phyloP scores from a whole-genome alignment of 2,113 vertebrate genomes.

The Heterochromis multidens region DNA sequence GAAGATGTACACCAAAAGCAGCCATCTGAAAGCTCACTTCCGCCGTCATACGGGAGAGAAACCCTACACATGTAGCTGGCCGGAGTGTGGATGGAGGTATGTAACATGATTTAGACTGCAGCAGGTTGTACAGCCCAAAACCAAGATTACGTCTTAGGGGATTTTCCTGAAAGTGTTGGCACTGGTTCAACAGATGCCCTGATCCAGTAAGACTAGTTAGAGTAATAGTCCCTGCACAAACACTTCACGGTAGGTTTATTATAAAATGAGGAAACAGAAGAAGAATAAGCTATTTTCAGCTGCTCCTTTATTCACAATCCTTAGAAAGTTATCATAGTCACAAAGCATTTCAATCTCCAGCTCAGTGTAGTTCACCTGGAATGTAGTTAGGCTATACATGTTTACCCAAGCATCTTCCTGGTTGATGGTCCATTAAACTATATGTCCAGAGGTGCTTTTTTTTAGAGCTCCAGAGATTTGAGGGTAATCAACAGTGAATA shows the following conservation, averaged over 20 bases:
- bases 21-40: slow-evolving; percentile 86
- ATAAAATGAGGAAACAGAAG: neutral
- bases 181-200: neutral
- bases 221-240: neutral
- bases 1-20: slow-evolving; percentile 88
- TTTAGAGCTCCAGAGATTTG: neutral
- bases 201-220: neutral
- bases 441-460: neutral
- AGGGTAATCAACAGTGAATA: neutral
- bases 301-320: neutral
- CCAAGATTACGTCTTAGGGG: neutral
- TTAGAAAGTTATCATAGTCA: neutral
- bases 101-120: neutral
- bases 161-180: neutral
- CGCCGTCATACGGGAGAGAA: slow-evolving; percentile 83
- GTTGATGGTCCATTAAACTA: neutral
- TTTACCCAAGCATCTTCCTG: neutral
- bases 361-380: neutral
- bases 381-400: neutral
- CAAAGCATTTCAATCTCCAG: neutral
- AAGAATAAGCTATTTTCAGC: neutral
- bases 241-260: rapidly evolving
- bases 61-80: slow-evolving; percentile 85
- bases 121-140: neutral
- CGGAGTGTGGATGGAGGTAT: slow-evolving; percentile 86